phyloP scores from a whole-genome alignment of 23 tunicate genomes.

The Phallusia fumigata region DNA sequence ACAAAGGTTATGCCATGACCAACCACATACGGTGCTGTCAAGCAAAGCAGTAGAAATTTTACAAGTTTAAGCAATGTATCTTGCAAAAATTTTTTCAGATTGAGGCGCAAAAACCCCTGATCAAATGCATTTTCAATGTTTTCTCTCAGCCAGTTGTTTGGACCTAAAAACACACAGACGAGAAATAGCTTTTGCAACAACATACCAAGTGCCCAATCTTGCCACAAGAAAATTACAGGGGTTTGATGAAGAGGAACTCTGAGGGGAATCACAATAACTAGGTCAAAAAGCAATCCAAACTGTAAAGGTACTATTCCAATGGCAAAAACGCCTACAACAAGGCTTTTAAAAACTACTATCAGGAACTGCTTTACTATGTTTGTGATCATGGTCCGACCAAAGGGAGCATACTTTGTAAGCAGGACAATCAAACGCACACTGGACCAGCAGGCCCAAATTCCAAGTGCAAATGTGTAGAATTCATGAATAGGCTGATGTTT shows the following conservation, averaged over 20 bases:
- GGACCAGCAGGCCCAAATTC: slow-evolving; percentile 61
- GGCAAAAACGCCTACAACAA: slow-evolving; percentile 26
- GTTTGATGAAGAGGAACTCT: slow-evolving; percentile 63
- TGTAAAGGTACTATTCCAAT: slow-evolving; percentile 46
- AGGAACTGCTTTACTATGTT: slow-evolving; percentile 22
- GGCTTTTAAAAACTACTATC: slow-evolving; percentile 25
- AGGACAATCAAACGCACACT: slow-evolving; percentile 23
- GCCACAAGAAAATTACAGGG: slow-evolving; percentile 63
- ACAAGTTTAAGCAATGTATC: slow-evolving; percentile 42
- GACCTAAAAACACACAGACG: slow-evolving; percentile 47
- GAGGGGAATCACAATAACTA: slow-evolving; percentile 62
- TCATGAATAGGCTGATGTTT: slow-evolving; percentile 43
- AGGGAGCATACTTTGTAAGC: slow-evolving; percentile 44
- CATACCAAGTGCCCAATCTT: slow-evolving; percentile 84
- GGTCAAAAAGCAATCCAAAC: slow-evolving; percentile 61
- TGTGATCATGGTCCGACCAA: slow-evolving; percentile 32
- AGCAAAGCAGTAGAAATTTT: slow-evolving; percentile 7
- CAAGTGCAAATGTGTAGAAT: slow-evolving; percentile 60
- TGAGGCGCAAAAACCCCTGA: slow-evolving; percentile 52
- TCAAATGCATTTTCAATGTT: slow-evolving; percentile 57
- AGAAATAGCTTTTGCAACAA: slow-evolving; percentile 34
- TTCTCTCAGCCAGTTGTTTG: slow-evolving; percentile 48
- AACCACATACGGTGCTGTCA: slow-evolving; percentile 54
- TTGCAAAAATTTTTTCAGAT: slow-evolving; percentile 11
- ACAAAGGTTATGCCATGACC: slow-evolving; percentile 32